Percentiles rank a stretch among this genome's conserved stretches.
phyloP scores from a whole-genome alignment of 2,797 vertebrate species.

The Poliocrania exsul region DNA sequence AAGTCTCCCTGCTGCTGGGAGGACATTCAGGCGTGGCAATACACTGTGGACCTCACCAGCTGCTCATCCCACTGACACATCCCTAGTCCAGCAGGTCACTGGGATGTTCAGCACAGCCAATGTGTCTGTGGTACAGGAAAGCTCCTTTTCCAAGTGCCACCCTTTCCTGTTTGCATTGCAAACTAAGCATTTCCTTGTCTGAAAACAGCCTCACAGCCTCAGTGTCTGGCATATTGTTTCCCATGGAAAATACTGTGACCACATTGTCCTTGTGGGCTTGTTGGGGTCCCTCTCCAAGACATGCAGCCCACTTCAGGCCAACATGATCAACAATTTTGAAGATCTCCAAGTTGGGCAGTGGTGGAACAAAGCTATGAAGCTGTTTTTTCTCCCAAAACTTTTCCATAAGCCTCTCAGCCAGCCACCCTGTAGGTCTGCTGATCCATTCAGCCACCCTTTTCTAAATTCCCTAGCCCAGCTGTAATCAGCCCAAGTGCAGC shows the following conservation, averaged over 20 bases:
- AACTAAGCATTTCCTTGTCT: slow-evolving; percentile 45
- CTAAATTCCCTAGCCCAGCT: not conserved
- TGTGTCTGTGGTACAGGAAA: slow-evolving; percentile 24
- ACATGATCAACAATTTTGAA: not conserved
- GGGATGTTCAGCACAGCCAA: not conserved
- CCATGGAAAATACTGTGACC: not conserved
- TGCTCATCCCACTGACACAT: not conserved
- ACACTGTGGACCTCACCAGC: not conserved
- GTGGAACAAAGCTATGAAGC: not conserved
- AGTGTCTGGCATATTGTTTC: not conserved
- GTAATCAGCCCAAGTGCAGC: not conserved
- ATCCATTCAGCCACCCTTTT: not conserved
- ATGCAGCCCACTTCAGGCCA: not conserved
- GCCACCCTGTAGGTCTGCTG: not conserved
- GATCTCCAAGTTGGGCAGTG: not conserved
- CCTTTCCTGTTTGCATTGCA: slow-evolving; percentile 54
- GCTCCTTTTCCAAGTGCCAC: slow-evolving; percentile 21
- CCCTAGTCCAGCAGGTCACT: not conserved
- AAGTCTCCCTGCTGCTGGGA: not conserved
- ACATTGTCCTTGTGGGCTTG: fast-evolving
- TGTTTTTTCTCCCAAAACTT: not conserved
- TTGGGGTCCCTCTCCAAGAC: not conserved
- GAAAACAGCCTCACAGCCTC: not conserved
- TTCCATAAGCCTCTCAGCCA: not conserved
- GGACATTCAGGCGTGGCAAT: not conserved